Evolutionary conservation across 2,113 vertebrate genomes (phyloP), one percentile per base, ranked within the genome.

Genomic region (Xyliphius kryptos): DNA sequence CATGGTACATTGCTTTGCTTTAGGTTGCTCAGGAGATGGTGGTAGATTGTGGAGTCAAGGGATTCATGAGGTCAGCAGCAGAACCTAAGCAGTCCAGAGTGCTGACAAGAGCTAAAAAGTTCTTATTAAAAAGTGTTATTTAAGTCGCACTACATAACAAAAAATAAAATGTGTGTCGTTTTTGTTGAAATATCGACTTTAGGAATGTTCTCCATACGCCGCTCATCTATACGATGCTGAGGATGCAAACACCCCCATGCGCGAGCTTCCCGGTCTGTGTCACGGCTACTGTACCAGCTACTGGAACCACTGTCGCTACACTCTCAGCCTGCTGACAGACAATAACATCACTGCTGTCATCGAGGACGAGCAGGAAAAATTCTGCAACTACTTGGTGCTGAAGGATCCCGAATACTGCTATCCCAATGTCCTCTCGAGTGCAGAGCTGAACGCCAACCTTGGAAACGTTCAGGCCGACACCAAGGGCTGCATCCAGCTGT

Each of bases 161-260:
- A n/a, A n/a, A n/a, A n/a, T n/a, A n/a, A n/a, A n/a, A n/a, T n/a
- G 2, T 32, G 4, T 32, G 26, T 2, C 7, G 26, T 32, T 32
- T 32, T 26, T 32, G 4, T 32, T 32, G 26, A 6, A 32, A 1
- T 6, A 6, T 32, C 26, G 2, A n/a, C n/a, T n/a, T n/a, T 17
- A 91, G 89, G 88, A 87, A 73, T 91, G 89, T 61, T 90, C 89
- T 14, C 89, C 89, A 2, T 91, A 90, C 5, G 61, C 89, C 0
- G 89, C 88, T 46, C 89, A 91, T 69, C 78, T 91, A 54, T 91
- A 82, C 2, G 89, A 91, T 47, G 87, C 89, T 0, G 89, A 91
- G 67, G 87, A 89, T 15, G 86, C 85, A 6, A 88, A 88, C 74
- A 89, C 89, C 0, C 87, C 85, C 0, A 83, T 87, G 75, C 76